Evolutionary conservation across 2,888 invertebrate species (phyloP).

Genomic region (Chymomyza caudatula): DNA sequence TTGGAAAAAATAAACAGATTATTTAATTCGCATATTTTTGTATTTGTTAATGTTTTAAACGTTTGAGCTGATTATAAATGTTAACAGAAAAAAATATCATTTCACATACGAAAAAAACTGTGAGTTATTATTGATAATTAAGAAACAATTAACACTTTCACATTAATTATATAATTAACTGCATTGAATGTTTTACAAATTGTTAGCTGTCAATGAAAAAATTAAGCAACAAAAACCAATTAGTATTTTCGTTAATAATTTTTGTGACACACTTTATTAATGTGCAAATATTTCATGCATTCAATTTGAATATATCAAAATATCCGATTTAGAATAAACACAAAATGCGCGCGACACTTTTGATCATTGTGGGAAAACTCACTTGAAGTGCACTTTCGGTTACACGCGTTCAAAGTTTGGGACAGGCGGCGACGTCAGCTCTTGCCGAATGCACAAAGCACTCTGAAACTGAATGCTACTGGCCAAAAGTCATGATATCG

Average conservation of each 20-base stretch:
- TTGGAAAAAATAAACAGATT: neutral
- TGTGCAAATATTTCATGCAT: neutral
- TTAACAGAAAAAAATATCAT: neutral
- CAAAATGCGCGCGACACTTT: neutral
- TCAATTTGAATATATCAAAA: neutral
- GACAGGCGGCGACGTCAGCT: constrained; percentile 33
- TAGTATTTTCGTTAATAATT: neutral
- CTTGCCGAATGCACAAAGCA: constrained; percentile 62
- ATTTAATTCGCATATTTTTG: neutral
- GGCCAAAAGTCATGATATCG: neutral
- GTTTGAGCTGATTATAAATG: constrained; percentile 3
- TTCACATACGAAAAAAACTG: neutral
- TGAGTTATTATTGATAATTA: neutral
- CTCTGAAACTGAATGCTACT: constrained; percentile 37
- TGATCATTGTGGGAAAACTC: neutral
- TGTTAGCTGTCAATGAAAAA: neutral
- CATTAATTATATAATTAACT: neutral
- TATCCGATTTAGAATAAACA: neutral
- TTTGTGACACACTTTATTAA: neutral
- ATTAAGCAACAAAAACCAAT: neutral
- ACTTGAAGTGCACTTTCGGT: neutral
- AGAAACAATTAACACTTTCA: neutral
- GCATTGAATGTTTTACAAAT: neutral
- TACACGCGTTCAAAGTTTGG: neutral
- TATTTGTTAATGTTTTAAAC: neutral